Base-by-base conservation (phyloP, 2,888 invertebrate genomes). In the Mesoligia furuncula region DNA sequence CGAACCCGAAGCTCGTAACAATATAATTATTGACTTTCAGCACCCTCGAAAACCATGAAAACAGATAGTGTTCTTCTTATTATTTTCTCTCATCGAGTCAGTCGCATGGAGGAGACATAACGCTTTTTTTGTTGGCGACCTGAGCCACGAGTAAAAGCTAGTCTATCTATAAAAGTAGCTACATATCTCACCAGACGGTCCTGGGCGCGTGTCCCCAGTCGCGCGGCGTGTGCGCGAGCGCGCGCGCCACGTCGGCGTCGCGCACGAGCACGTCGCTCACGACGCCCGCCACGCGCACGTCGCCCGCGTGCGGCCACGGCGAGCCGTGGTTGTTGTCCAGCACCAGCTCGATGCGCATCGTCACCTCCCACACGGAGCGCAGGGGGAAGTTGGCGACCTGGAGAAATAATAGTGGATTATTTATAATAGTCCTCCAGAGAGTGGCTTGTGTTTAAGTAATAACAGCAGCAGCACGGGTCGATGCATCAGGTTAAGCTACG, bases 121-220 rank as follows among this genome's bases (percentile, higher is more conserved):
- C 45, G 45, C 13, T 45, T 45, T 45, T 45, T 45, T 13, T 51
- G 6, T 51, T 20, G 51, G 51, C 7, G 51, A 51, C 20, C 51
- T 20, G 20, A 51, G 51, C 9, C 54, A 24, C 54, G 24, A 0
- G 24, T 51, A 24, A 51, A 51, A 24, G 24, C 3, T 24, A 51
- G 24, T 24, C 54, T 54, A 54, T 54, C 54, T 54, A 54, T 24
- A 54, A 54, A 4, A 24, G 11, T 11, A n/a, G 64, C 62, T 62
- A 5, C 17, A 61, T 3, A 13, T 20, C 91, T 87, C 51, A 95
- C 96, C 96, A 95, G 7, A 95, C 67, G 0, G 93, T 89, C 36
- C 89, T 68, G 0, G 96, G 96, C 89, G 89, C 95, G 90, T 96
- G 95, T 0, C 95, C 94, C 96, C 96, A 96, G 90, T 95, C 95